Evolutionary conservation across 2,888 invertebrate species (phyloP), one percentile per base, ranked within the genome.

Genomic region (Ophion slaviceki): DNA sequence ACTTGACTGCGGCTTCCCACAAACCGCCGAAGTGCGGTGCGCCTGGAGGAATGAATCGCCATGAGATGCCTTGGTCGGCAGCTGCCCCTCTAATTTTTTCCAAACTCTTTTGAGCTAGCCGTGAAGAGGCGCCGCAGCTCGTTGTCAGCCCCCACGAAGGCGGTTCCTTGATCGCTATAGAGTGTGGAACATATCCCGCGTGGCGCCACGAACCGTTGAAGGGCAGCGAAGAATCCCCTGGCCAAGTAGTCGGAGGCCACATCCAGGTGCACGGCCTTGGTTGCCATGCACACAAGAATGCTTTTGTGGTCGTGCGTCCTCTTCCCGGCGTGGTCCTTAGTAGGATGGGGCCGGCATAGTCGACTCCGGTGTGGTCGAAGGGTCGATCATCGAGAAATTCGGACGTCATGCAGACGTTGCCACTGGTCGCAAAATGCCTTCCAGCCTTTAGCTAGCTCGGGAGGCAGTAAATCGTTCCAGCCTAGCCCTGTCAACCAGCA

Each of bases 281-380:
- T 89, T 0, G 87, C 77, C 14, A 91, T 86, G 67, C 92, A 93
- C n/a, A 90, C 80, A 20, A 89, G 90, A 0, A 90, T 32, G 72
- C 71, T 53, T 91, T 91, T 14, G 2, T 82, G 36, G 11, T 76
- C 17, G 71, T 85, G 0, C 82, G 71, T 20, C 86, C 86, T 47
- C 88, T 80, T 17, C 81, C 67, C 24, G 74, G 80, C 14, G 76
- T 72, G 2, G 77, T 85, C 36, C 86, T 80, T n/a, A 88, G 76
- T 24, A 66, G 77, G 45, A 88, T 88, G 0, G 92, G 93, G 6
- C 93, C 92, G 40, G 90, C 90, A n/a, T 88, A 92, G 71, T 94
- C 93, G 0, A 93, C 68, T 14, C 92, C 93, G 24, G 86, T 79
- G 66, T 90, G 84, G 5, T 87, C 70, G 85, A 93, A 93, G 2